phyloP scores from a whole-genome alignment of 2,113 vertebrate species.

The Rostratula benghalensis region DNA sequence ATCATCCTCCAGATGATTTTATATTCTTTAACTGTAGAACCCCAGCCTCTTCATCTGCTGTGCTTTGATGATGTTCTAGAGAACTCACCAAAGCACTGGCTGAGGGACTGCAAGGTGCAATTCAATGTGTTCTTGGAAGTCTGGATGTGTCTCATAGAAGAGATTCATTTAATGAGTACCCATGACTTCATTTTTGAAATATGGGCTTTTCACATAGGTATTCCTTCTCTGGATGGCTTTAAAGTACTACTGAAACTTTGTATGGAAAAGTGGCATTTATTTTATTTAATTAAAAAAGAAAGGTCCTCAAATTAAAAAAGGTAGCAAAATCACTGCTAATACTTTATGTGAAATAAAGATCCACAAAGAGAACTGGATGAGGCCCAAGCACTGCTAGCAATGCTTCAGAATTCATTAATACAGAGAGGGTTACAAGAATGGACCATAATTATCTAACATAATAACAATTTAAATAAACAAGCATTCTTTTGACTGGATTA shows the following conservation, averaged over 20 bases:
- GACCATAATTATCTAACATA: not conserved
- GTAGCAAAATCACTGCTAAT: not conserved
- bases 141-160: not conserved
- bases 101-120: not conserved
- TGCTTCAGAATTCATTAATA: not conserved
- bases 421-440: not conserved
- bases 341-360: not conserved
- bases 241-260: not conserved
- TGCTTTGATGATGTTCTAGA: not conserved
- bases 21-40: not conserved
- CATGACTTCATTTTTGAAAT: not conserved
- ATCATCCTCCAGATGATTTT: not conserved
- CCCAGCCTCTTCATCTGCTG: not conserved
- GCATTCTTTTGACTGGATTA: not conserved
- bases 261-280: not conserved
- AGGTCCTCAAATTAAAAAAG: not conserved
- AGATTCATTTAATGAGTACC: not conserved
- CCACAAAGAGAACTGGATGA: not conserved
- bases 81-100: not conserved
- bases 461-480: constrained; percentile 19
- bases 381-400: not conserved
- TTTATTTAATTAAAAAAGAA: not conserved
- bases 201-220: not conserved
- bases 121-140: not conserved
- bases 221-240: not conserved